Percentiles rank a stretch among this genome's conserved stretches.
Conservation (phyloP, 2,797 vertebrate species). For the Emys orbicularis region DNA sequence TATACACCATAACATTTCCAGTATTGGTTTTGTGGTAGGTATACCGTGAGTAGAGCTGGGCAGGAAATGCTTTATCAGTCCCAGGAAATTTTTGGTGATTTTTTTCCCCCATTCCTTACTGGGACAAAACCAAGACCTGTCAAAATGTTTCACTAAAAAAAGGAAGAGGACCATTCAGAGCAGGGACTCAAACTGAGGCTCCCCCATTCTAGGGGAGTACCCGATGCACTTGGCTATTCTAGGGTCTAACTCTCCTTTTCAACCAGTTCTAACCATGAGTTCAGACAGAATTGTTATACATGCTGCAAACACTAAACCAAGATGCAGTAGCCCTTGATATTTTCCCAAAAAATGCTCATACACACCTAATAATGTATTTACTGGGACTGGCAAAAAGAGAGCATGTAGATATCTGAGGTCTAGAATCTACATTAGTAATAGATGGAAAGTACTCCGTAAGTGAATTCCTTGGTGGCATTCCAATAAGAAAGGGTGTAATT, state of each 20-base stretch:
- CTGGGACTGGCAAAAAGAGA: not conserved
- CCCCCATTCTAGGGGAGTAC: not conserved
- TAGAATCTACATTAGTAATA: too few relatives aligned
- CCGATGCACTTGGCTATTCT: not conserved
- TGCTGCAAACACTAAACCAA: not conserved
- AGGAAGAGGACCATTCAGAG: not conserved
- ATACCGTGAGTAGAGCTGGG: not conserved
- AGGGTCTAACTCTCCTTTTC: not conserved
- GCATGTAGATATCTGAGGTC: too few relatives aligned
- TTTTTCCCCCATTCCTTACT: not conserved
- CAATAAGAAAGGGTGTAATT: too few relatives aligned
- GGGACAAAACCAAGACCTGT: not conserved
- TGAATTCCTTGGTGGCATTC: too few relatives aligned
- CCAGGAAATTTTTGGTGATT: not conserved
- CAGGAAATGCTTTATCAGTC: not conserved
- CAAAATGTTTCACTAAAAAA: not conserved
- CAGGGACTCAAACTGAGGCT: not conserved
- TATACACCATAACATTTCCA: not conserved
- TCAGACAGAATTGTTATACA: not conserved
- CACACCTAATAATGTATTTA: not conserved
- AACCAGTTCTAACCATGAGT: not conserved
- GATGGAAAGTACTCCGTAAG: too few relatives aligned
- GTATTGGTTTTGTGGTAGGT: not conserved
- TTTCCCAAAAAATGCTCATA: not conserved
- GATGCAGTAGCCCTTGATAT: not conserved